Percentiles rank a stretch among this genome's conserved stretches.
Evolutionary conservation across 2,888 invertebrate species (phyloP).

Genomic region (Julus scandinavius): DNA sequence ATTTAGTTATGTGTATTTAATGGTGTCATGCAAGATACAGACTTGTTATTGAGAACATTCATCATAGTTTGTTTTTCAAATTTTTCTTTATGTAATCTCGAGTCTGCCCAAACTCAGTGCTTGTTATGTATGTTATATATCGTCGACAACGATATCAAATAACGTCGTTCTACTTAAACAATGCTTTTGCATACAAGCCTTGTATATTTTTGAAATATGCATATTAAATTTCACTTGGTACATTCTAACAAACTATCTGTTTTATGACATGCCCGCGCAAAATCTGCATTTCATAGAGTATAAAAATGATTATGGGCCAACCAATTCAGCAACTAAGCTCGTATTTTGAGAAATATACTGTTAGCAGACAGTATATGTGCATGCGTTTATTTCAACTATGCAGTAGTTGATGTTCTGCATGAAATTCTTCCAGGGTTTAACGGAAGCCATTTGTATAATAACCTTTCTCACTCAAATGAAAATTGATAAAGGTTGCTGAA

Average conservation of each 20-base stretch:
- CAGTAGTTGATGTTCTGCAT: neutral
- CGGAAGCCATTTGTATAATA: neutral
- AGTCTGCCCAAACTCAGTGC: too few relatives aligned
- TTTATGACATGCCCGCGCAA: neutral
- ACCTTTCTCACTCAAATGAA: neutral
- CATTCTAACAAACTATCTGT: neutral
- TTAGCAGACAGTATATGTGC: neutral
- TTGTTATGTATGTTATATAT: too few relatives aligned
- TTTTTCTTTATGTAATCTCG: too few relatives aligned
- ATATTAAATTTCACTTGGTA: constrained; percentile 24
- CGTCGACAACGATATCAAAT: too few relatives aligned
- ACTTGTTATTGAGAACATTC: too few relatives aligned
- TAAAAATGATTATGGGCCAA: constrained; percentile 33
- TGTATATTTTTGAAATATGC: constrained; percentile 4
- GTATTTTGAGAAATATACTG: neutral
- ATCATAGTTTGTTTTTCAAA: too few relatives aligned
- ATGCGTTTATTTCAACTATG: neutral
- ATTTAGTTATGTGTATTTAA: too few relatives aligned
- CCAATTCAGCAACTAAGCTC: neutral
- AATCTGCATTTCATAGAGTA: neutral
- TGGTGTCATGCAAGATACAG: too few relatives aligned
- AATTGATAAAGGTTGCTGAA: neutral
- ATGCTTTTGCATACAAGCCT: neutral
- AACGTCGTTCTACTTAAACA: too few relatives aligned
- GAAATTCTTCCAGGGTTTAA: neutral